These are phyloP conservation scores for Tretioscincus oriximinensis DNA, from an alignment of 2,113 vertebrate genomes.

Conservation along the genomic window DNA sequence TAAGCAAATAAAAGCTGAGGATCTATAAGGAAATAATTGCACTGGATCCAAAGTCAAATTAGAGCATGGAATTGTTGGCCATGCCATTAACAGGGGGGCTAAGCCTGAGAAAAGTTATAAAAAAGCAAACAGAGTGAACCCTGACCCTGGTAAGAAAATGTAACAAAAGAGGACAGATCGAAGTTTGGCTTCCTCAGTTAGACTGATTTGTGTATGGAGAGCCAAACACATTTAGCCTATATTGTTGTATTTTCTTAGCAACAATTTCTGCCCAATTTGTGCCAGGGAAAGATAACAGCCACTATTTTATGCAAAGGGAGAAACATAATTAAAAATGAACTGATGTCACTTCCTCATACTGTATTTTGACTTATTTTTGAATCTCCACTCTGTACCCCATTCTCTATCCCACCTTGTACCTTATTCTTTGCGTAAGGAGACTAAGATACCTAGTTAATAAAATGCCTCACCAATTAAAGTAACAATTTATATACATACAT, in stretches of 20 bases:
- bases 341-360: neutral
- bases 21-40: conserved; percentile 52
- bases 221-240: neutral
- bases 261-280: neutral
- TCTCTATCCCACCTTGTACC: too few relatives aligned
- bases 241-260: neutral
- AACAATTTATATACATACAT: too few relatives aligned
- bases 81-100: neutral
- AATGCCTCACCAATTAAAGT: too few relatives aligned
- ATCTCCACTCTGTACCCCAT: neutral
- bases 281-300: neutral
- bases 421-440: too few relatives aligned
- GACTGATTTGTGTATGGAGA: neutral
- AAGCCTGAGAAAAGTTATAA: conserved; percentile 51
- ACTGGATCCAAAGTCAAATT: conserved; percentile 32
- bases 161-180: neutral
- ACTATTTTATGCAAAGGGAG: neutral
- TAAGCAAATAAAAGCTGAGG: conserved; percentile 56
- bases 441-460: too few relatives aligned
- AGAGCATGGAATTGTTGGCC: conserved; percentile 12
- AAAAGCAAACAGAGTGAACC: conserved; percentile 38
- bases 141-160: conserved; percentile 1
- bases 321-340: neutral
- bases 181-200: neutral
- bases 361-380: neutral